Evolutionary conservation across 2,888 invertebrate species (phyloP), one percentile per base, ranked within the genome.

Genomic region (Temnothorax rugatulus): DNA sequence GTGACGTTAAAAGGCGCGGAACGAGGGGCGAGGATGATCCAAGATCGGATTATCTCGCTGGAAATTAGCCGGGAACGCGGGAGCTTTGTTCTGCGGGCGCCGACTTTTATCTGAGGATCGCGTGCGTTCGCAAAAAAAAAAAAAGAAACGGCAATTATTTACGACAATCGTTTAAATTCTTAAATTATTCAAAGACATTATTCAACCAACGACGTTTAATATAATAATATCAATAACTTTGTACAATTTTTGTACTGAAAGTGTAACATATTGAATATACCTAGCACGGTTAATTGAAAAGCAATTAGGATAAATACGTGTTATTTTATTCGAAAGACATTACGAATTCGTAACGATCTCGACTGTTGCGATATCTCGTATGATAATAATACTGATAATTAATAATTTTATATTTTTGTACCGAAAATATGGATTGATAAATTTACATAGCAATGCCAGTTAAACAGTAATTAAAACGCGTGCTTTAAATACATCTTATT

Each of bases 1-100:
- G 90, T 87, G 90, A 88, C 89, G 91, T 92, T 93, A 92, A 92
- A 91, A 93, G 91, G 87, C 82, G 75, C 54, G 74, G 41, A 77
- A 64, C 29, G 66, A 76, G 84, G n/a, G 29, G 63, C 59, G n/a
- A 5, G 52, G 47, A 11, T 44, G 41, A 64, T 13, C 25, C 41
- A 11, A 5, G 47, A 74, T 75, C 61, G 18, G 54, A 69, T 77
- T 77, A 77, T 77, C 76, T 66, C 25, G 38, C 29, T 61, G 63
- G 50, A 77, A 52, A 77, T 66, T 77, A 52, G 64, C 15, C 47
- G 18, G 13, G 34, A 34, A 52, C 29, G 69, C 15, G 38, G 54
- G 15, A 41, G 41, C 29, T 4, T 18, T 25, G 29, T 71, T 71
- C 34, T 3, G 4, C 7, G 25, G 34, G 50, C 34, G 50, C 7